phyloP scores from a whole-genome alignment of 1,140 invertebrate genomes.

The Ips typographus region DNA sequence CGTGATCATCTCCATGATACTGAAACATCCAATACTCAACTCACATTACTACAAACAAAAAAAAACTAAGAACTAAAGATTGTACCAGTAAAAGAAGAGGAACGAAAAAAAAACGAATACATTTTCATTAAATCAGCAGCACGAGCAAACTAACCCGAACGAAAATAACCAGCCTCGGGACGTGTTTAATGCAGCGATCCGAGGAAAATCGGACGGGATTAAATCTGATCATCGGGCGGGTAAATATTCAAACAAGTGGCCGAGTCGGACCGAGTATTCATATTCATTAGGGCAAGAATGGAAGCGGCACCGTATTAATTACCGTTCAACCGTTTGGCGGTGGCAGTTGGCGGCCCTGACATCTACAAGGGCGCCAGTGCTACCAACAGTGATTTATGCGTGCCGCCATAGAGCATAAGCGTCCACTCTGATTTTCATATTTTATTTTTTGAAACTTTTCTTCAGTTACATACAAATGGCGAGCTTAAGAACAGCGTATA shows the following conservation, averaged over 20 bases:
- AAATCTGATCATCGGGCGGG: not conserved
- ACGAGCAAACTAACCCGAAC: too few relatives aligned
- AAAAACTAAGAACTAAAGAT: too few relatives aligned
- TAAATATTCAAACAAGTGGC: constrained; percentile 6
- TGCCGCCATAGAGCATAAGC: not conserved
- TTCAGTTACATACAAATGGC: too few relatives aligned
- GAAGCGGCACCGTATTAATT: constrained; percentile 3
- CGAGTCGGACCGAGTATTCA: not conserved
- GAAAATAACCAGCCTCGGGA: too few relatives aligned
- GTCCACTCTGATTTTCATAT: not conserved
- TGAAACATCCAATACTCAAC: too few relatives aligned
- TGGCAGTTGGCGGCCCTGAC: not conserved
- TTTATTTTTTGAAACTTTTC: too few relatives aligned
- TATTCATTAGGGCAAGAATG: constrained; percentile 2
- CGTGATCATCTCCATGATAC: too few relatives aligned
- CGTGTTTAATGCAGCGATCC: too few relatives aligned
- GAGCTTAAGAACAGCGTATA: not conserved
- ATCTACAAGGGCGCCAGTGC: constrained; percentile 3
- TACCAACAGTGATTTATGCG: not conserved
- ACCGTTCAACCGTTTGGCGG: not conserved
- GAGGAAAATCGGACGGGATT: not conserved
- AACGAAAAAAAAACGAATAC: too few relatives aligned
- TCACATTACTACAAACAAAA: too few relatives aligned
- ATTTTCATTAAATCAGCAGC: too few relatives aligned
- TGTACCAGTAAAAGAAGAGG: too few relatives aligned